These are phyloP conservation scores for Dendrophyllia cribrosa DNA, from an alignment of 64 coral and sea anemone genomes.

Conservation along the genomic window DNA sequence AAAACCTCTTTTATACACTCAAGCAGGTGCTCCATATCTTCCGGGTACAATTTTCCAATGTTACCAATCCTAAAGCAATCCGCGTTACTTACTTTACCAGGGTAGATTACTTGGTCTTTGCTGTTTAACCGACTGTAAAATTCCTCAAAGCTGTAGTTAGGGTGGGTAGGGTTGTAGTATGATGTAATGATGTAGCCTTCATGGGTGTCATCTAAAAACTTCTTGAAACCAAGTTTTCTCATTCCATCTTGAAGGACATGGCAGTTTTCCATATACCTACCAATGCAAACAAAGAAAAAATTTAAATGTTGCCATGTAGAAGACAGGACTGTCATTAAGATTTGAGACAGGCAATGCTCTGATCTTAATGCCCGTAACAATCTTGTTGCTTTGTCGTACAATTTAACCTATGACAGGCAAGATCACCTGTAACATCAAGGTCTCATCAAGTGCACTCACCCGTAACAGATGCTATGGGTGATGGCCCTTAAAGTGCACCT, in stretches of 20 bases:
- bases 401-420: too few species aligned
- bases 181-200: constrained; percentile 98
- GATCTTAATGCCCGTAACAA: too few species aligned
- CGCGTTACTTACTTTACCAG: constrained; percentile 87
- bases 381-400: too few species aligned
- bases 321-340: too few species aligned
- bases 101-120: constrained; percentile 95
- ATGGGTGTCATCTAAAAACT: constrained; percentile 91
- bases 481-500: too few species aligned
- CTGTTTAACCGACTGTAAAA: constrained; percentile 95
- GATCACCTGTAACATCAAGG: too few species aligned
- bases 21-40: constrained; percentile 90
- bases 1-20: constrained; percentile 86
- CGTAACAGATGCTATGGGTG: too few species aligned
- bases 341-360: too few species aligned
- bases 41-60: constrained; percentile 91
- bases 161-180: constrained; percentile 86
- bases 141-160: constrained; percentile 87
- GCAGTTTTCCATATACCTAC: constrained; percentile 95
- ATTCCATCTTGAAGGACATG: constrained; percentile 91
- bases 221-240: constrained; percentile 89
- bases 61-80: constrained; percentile 96
- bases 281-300: background rate
- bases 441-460: too few species aligned
- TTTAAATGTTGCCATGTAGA: background rate